These are phyloP conservation scores for Orius laevigatus DNA, from an alignment of 1,140 invertebrate species.

Conservation along the genomic window DNA sequence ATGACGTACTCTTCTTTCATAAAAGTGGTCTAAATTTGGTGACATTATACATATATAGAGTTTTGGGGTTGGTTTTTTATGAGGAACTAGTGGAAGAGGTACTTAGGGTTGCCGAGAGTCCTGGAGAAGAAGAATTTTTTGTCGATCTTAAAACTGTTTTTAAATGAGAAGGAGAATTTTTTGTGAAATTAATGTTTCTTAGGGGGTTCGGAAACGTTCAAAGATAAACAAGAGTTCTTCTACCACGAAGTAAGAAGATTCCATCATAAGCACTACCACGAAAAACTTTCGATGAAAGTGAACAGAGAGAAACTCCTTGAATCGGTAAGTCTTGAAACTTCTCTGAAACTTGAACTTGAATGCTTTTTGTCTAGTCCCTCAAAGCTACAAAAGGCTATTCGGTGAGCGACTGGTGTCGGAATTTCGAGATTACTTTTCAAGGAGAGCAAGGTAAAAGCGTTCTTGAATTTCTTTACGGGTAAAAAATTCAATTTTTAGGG, in stretches of 20 bases:
- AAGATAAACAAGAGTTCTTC: constrained; percentile 90
- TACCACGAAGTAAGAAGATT: constrained; percentile 80
- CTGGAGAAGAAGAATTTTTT: no score
- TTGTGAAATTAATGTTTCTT: constrained; percentile 5
- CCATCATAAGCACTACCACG: constrained; percentile 69
- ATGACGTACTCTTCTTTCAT: no score
- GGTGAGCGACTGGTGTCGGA: constrained; percentile 76
- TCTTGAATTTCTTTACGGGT: background rate
- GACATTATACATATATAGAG: no score
- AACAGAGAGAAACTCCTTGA: constrained; percentile 63
- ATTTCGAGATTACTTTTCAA: constrained; percentile 81
- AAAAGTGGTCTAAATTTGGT: no score
- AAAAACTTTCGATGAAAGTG: constrained; percentile 66
- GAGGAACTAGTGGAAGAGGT: no score
- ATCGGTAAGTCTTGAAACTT: constrained; percentile 34
- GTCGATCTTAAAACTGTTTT: no score
- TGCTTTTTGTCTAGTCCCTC: constrained; percentile 38
- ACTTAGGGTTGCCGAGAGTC: no score
- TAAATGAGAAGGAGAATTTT: no score
- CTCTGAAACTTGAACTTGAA: constrained; percentile 1
- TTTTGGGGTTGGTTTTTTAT: no score
- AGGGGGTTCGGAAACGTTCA: constrained; percentile 85
- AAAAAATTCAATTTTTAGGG: constrained; percentile 33
- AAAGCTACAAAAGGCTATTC: constrained; percentile 70
- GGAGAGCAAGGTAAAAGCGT: constrained; percentile 63